A percentile compares a stretch with the other conserved stretches of the same genome.
Evolutionary conservation across 2,113 vertebrate genomes (phyloP).

Genomic region (Sterna hirundo): DNA sequence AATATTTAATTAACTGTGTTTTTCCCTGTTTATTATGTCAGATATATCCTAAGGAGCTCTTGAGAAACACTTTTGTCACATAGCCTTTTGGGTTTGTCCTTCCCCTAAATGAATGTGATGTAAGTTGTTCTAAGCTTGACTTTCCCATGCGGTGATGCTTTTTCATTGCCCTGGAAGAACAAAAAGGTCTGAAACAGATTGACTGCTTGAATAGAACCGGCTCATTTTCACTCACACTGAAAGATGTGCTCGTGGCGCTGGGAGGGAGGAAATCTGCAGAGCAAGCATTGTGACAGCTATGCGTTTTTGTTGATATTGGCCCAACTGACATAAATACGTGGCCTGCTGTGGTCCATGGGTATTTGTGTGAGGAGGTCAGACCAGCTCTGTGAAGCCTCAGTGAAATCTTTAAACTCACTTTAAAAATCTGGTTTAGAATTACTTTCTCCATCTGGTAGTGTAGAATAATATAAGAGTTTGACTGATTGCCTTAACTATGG

Average conservation of each 20-base stretch:
- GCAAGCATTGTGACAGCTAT: neutral
- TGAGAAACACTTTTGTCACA: neutral
- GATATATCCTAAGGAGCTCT: neutral
- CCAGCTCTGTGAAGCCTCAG: neutral
- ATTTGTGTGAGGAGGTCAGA: slow-evolving; percentile 6
- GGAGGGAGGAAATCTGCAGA: neutral
- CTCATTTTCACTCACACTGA: neutral
- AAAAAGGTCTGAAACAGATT: neutral
- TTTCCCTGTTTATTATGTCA: neutral
- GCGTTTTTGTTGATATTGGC: neutral
- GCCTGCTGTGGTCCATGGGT: neutral
- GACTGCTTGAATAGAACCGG: neutral
- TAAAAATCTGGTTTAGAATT: neutral
- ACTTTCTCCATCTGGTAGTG: neutral
- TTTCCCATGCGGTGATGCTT: neutral
- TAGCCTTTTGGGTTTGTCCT: neutral
- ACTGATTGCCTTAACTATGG: neutral
- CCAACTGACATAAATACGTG: neutral
- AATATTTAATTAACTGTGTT: neutral
- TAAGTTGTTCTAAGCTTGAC: neutral
- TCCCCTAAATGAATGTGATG: neutral
- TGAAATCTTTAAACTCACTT: neutral
- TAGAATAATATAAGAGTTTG: neutral
- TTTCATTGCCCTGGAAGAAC: neutral
- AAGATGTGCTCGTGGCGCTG: neutral